Conservation (phyloP, 2,888 invertebrate genomes). For the Cryptops parisi region DNA sequence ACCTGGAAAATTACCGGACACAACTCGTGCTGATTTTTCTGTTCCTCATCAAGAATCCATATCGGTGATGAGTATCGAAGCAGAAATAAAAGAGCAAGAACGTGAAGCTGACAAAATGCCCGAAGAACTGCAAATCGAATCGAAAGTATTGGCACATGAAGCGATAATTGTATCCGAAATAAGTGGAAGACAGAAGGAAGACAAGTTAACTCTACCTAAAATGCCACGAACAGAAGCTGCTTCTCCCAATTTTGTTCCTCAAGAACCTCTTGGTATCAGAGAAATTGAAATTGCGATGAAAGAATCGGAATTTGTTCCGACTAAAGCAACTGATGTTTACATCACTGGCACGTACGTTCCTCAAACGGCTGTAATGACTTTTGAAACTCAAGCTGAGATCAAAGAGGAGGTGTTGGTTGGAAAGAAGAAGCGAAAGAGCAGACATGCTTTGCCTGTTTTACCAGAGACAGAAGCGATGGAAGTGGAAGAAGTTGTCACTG, state of each 20-base stretch:
- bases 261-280: slow-evolving; percentile 18
- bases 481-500: slow-evolving; percentile 18
- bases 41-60: slow-evolving; percentile 6
- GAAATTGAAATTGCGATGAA: slow-evolving; percentile 17
- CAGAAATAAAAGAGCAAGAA: slow-evolving; percentile 7
- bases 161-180: slow-evolving; percentile 6
- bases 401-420: slow-evolving; percentile 7
- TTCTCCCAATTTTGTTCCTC: slow-evolving; percentile 14
- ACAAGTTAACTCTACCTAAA: not conserved
- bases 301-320: slow-evolving; percentile 18
- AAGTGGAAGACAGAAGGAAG: slow-evolving; percentile 13
- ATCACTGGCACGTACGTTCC: not conserved
- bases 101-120: slow-evolving; percentile 4
- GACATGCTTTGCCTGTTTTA: slow-evolving; percentile 12
- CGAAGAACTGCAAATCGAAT: not conserved
- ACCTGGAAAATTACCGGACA: slow-evolving; percentile 16
- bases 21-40: not conserved
- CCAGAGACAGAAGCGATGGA: slow-evolving; percentile 18
- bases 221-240: slow-evolving; percentile 8
- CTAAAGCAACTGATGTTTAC: slow-evolving; percentile 10
- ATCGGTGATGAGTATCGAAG: not conserved
- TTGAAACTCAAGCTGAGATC: slow-evolving; percentile 4
- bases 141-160: not conserved
- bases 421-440: slow-evolving; percentile 4
- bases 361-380: not conserved